phyloP scores from a whole-genome alignment of 2,797 vertebrate species.

The Rhynchotus rufescens region DNA sequence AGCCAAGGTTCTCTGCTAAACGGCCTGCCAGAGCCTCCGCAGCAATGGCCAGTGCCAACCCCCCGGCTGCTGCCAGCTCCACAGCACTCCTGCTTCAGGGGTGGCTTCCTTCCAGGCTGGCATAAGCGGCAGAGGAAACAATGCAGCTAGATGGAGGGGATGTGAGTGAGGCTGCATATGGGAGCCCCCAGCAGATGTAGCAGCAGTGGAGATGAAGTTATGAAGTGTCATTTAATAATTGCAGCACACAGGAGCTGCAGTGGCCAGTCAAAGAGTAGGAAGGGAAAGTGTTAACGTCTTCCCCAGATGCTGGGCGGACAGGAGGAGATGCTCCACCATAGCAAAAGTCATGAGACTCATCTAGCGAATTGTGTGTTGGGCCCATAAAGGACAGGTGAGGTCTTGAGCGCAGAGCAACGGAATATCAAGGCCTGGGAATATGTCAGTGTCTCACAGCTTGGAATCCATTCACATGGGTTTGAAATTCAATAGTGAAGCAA shows the following conservation, averaged over 20 bases:
- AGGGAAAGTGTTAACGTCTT: background rate
- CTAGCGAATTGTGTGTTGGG: background rate
- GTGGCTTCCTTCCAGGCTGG: constrained; percentile 80
- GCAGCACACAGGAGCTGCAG: background rate
- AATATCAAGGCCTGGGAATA: rapidly evolving
- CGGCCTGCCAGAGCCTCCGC: constrained; percentile 79
- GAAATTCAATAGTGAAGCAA: background rate
- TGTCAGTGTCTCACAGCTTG: background rate
- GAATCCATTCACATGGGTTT: rapidly evolving
- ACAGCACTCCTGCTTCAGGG: constrained; percentile 66
- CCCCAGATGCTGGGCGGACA: background rate
- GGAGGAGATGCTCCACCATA: background rate
- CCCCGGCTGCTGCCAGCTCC: constrained; percentile 78
- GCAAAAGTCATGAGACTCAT: background rate
- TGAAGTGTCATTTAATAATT: constrained; percentile 69
- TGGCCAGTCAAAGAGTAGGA: background rate
- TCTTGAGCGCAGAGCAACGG: rapidly evolving
- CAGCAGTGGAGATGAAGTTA: constrained; percentile 69
- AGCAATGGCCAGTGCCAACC: constrained; percentile 77
- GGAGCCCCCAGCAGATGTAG: constrained; percentile 69
- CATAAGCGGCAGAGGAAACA: constrained; percentile 69
- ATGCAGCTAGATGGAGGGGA: constrained; percentile 61
- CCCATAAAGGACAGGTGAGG: background rate
- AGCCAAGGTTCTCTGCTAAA: constrained; percentile 79
- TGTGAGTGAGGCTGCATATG: constrained; percentile 42